Evolutionary conservation across 1,140 invertebrate species (phyloP).

Genomic region (Alviniconcha marisindica): DNA sequence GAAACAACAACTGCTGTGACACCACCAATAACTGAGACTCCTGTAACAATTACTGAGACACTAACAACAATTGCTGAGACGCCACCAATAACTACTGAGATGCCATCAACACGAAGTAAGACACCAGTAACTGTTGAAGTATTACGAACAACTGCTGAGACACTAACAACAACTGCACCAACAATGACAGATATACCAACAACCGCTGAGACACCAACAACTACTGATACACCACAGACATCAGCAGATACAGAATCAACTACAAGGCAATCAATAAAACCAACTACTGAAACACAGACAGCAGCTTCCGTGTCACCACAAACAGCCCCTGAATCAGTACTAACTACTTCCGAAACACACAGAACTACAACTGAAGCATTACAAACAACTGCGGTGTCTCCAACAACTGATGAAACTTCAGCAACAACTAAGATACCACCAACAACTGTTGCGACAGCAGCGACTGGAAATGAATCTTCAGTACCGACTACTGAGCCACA

Average conservation of each 20-base stretch:
- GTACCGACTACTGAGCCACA: neutral
- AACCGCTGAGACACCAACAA: neutral
- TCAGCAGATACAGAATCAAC: too few species aligned
- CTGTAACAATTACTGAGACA: neutral
- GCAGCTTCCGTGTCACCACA: too few species aligned
- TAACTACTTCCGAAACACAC: too few species aligned
- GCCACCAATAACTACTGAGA: neutral
- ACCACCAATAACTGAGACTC: neutral
- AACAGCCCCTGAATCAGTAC: too few species aligned
- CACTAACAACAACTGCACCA: neutral
- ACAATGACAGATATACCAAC: neutral
- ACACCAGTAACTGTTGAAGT: neutral
- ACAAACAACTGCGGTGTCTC: too few species aligned
- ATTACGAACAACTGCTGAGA: conserved; percentile 12
- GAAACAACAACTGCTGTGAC: neutral
- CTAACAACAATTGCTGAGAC: conserved; percentile 12
- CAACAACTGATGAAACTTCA: neutral
- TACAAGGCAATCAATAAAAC: too few species aligned
- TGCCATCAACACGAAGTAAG: neutral
- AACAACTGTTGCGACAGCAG: neutral
- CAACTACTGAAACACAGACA: too few species aligned
- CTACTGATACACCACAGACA: neutral
- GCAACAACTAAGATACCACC: neutral
- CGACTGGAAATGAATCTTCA: neutral
- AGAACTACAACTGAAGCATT: too few species aligned